Base-by-base conservation (phyloP, 2,113 vertebrate genomes). In the Leptobrachium ailaonicum region DNA sequence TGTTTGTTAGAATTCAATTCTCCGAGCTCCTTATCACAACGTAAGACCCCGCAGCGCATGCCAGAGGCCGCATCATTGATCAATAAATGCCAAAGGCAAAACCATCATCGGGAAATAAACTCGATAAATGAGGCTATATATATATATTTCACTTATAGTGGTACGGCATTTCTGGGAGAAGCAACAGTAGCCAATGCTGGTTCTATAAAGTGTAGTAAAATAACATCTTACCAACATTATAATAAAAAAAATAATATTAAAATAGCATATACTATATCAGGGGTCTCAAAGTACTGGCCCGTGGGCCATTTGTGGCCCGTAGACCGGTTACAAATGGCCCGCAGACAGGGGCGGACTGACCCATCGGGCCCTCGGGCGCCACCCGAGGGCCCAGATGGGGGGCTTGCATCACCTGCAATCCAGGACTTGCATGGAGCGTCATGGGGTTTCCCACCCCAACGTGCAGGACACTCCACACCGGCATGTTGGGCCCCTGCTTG, bases 41-140 rank as follows among this genome's bases (percentile, higher is more conserved):
- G 32, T 53, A 20, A 2, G 41, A 20, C 69, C 71, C 9, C 3
- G n/a, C 5, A 41, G 71, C 71, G 41, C 47, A 54, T 40, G 71
- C 50, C 42, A 32, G 20, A 41, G 71, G 71, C 20, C n/a, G 41
- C 2, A 41, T 56, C 53, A 56, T 72, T 12, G 20, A 72, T 72
- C 53, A 72, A 41, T n/a, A 11, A 20, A 10, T 56, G 71, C 71
- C 50, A 41, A 20, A 72, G 71, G 71, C 50, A 32, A 56, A 20
- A 56, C 32, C 47, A 72, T 47, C 71, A 54, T 12, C 50, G 41
- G 71, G 70, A 13, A 11, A 41, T 40, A 54, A 72, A 72, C 71
- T 56, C 63, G 45, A 41, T 44, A 42, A 45, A 69, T 45, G 14
- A 69, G 42, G 13, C 67, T 20, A 42, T 41, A 67, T 41, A 64